phyloP scores from a whole-genome alignment of 1,140 invertebrate species.

The Lucilia sericata region DNA sequence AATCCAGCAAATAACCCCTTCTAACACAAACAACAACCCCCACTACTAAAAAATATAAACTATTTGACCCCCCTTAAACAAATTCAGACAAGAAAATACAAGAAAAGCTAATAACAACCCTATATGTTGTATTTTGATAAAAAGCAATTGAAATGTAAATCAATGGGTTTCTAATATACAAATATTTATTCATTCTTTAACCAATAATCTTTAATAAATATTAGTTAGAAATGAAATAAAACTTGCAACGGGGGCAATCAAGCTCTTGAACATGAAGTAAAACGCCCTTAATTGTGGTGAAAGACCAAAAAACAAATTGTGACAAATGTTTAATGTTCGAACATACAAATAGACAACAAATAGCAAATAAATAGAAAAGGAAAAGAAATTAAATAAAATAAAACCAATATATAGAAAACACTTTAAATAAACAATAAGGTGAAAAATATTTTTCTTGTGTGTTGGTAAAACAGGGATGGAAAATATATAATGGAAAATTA shows the following conservation, averaged over 20 bases:
- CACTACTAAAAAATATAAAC: neutral
- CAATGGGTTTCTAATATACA: neutral
- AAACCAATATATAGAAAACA: neutral
- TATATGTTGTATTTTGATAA: neutral
- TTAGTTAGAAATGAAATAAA: neutral
- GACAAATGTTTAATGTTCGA: neutral
- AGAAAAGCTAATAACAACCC: neutral
- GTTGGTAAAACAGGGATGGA: too few species aligned
- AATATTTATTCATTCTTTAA: neutral
- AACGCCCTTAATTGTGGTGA: constrained; percentile 5
- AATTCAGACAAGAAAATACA: neutral
- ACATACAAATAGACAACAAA: neutral
- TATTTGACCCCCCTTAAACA: neutral
- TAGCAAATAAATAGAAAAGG: neutral
- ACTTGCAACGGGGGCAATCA: neutral
- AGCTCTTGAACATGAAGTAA: neutral
- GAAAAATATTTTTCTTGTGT: neutral
- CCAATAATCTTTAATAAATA: neutral
- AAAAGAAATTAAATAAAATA: too few species aligned
- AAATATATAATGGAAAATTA: too few species aligned
- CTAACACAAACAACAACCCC: neutral
- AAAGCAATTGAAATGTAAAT: constrained; percentile 11
- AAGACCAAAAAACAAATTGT: neutral
- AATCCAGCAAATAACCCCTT: neutral
- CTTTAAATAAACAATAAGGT: neutral